phyloP scores from a whole-genome alignment of 2,888 invertebrate species.

The Chalcosyrphus nemorum region DNA sequence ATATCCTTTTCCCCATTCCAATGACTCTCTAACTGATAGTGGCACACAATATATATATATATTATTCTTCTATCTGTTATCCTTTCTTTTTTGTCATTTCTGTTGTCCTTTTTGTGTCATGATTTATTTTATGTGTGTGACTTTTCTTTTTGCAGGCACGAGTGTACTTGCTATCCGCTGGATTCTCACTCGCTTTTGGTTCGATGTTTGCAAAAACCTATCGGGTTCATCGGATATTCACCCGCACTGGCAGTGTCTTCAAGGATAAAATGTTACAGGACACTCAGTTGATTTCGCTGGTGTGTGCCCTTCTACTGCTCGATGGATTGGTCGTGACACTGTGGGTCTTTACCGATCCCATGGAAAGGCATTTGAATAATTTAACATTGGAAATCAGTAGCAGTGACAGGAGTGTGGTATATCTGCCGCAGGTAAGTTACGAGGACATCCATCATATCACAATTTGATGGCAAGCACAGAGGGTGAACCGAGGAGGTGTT shows the following conservation, averaged over 20 bases:
- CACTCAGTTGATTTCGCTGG: conserved; percentile 92
- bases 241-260: conserved; percentile 91
- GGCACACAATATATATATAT: too few relatives aligned
- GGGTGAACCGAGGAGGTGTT: not conserved
- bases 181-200: conserved; percentile 95
- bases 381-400: conserved; percentile 90
- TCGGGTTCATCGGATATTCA: conserved; percentile 95
- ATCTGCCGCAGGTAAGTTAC: conserved; percentile 89
- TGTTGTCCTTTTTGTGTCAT: not conserved
- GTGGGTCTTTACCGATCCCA: conserved; percentile 94
- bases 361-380: conserved; percentile 92
- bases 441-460: conserved; percentile 20
- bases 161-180: conserved; percentile 93
- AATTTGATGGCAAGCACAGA: not conserved
- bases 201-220: conserved; percentile 98
- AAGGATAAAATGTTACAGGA: conserved; percentile 95
- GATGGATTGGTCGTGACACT: conserved; percentile 92
- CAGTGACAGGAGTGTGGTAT: conserved; percentile 90
- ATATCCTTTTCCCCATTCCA: not conserved
- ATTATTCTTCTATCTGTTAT: conserved; percentile 23
- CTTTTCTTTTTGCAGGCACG: conserved; percentile 85
- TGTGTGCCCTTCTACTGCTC: conserved; percentile 90
- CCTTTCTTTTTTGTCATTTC: too few relatives aligned
- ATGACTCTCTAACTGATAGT: not conserved
- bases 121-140: conserved; percentile 20